Percentiles rank a stretch among this genome's conserved stretches.
These are phyloP conservation scores for Plotosus lineatus DNA, from an alignment of 2,113 vertebrate genomes.

Conservation along the genomic window DNA sequence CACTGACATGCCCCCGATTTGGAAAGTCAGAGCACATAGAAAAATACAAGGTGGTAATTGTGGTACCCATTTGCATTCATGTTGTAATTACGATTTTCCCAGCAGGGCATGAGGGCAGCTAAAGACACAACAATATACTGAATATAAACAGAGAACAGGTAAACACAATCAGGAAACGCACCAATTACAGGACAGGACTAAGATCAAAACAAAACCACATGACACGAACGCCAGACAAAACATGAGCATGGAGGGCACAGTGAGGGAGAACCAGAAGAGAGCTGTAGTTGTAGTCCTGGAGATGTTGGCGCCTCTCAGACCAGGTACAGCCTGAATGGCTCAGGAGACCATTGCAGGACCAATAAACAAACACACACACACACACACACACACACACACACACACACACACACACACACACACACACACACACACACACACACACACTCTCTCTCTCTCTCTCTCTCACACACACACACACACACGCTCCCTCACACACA, in stretches of 20 bases:
- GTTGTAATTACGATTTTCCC: neutral
- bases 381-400: too few relatives aligned
- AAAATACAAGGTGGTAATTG: neutral
- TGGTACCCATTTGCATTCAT: neutral
- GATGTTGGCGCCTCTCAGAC: too few relatives aligned
- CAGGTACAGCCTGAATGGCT: too few relatives aligned
- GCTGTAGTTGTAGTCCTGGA: too few relatives aligned
- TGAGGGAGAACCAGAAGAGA: neutral
- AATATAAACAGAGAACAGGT: neutral
- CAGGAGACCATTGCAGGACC: too few relatives aligned
- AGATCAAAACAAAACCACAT: neutral
- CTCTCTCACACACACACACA: too few relatives aligned
- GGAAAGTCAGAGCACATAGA: neutral
- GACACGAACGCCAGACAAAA: neutral
- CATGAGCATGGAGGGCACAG: neutral
- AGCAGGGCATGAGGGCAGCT: neutral
- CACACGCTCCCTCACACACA: too few relatives aligned
- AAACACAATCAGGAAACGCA: neutral
- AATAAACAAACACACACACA: too few relatives aligned
- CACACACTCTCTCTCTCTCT: too few relatives aligned
- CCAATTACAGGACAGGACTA: neutral
- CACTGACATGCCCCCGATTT: neutral
- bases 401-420: too few relatives aligned
- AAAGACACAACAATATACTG: neutral
- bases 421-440: too few relatives aligned